Conservation (phyloP, 1,140 invertebrate genomes). For the Drosophila mauritiana region DNA sequence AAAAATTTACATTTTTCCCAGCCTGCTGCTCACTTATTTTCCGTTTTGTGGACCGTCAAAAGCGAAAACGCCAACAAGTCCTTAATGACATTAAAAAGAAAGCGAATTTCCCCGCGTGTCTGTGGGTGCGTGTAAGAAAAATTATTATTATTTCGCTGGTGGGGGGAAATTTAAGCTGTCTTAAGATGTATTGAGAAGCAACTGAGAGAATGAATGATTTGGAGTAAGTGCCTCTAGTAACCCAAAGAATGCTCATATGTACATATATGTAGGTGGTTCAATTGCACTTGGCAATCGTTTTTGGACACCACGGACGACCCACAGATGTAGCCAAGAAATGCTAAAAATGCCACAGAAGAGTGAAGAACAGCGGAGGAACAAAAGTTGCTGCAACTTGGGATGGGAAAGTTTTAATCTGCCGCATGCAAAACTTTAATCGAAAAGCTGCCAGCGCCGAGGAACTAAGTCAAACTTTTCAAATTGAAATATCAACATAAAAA, state of each 20-base stretch:
- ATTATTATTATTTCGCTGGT: conserved; percentile 1
- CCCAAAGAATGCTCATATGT: conserved; percentile 1
- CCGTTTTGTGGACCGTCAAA: conserved; percentile 52
- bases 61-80: conserved; percentile 68
- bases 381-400: conserved; percentile 25
- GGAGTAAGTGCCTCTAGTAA: conserved; percentile 2
- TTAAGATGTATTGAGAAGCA: conserved; percentile 11
- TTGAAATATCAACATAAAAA: conserved; percentile 52
- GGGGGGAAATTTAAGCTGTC: conserved; percentile 19
- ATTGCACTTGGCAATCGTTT: conserved; percentile 38
- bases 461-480: conserved; percentile 69
- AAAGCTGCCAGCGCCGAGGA: conserved; percentile 46
- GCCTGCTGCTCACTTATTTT: conserved; percentile 11
- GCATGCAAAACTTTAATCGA: conserved; percentile 64
- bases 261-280: conserved; percentile 7
- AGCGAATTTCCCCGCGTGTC: conserved; percentile 24
- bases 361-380: conserved; percentile 11
- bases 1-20: conserved; percentile 77
- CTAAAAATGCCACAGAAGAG: conserved; percentile 25
- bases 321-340: conserved; percentile 45
- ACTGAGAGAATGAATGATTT: neutral
- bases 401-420: conserved; percentile 60
- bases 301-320: conserved; percentile 8
- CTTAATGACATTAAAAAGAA: conserved; percentile 60
- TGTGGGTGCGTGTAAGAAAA: neutral